Evolutionary conservation across 2,113 vertebrate species (phyloP).

Genomic region (Aplodontia rufa): DNA sequence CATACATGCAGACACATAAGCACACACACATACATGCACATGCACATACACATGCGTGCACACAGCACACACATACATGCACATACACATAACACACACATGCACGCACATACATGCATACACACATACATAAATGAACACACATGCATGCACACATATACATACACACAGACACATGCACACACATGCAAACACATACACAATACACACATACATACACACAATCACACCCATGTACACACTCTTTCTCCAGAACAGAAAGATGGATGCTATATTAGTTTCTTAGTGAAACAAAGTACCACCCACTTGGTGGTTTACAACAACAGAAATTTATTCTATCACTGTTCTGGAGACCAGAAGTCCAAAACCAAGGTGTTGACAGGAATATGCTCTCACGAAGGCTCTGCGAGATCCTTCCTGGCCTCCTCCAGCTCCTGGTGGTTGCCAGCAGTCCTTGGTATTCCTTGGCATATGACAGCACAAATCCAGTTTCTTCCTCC

Average conservation of each 20-base stretch:
- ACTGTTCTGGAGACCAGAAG: neutral
- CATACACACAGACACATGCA: too few relatives aligned
- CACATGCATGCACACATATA: too few relatives aligned
- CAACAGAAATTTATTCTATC: neutral
- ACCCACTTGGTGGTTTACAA: neutral
- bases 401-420: neutral
- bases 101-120: too few relatives aligned
- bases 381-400: neutral
- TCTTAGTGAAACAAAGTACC: neutral
- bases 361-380: neutral
- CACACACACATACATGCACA: too few relatives aligned
- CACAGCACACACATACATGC: too few relatives aligned
- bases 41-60: too few relatives aligned
- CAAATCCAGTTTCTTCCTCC: neutral
- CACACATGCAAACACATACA: too few relatives aligned
- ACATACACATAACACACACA: too few relatives aligned
- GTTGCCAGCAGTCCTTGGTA: neutral
- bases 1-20: too few relatives aligned
- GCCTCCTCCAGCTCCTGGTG: neutral
- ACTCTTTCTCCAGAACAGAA: neutral
- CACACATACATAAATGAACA: too few relatives aligned
- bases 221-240: too few relatives aligned
- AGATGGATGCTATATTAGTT: neutral
- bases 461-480: neutral
- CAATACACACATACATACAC: too few relatives aligned